A percentile compares a stretch with the other conserved stretches of the same genome.
phyloP scores from a whole-genome alignment of 2,888 invertebrate species.

The Mongoloraphidia duomilia region DNA sequence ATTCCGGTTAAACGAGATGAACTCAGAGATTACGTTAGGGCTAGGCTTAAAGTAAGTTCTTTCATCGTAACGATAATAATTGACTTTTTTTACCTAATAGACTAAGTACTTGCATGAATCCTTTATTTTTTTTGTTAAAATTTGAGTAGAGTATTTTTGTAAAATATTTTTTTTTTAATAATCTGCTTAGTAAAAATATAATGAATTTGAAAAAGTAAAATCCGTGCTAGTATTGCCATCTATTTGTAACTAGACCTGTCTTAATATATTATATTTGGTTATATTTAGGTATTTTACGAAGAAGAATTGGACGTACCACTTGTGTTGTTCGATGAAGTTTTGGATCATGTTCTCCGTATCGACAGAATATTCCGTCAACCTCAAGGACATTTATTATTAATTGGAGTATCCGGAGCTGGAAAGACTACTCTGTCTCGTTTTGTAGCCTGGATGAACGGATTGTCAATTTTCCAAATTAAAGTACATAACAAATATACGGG shows the following conservation, averaged over 20 bases:
- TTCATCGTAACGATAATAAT: background rate
- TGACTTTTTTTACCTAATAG: no score
- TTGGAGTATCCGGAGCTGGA: conserved; percentile 97
- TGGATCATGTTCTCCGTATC: conserved; percentile 96
- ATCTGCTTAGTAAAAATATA: no score
- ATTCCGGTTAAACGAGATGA: conserved; percentile 91
- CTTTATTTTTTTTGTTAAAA: no score
- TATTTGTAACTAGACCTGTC: background rate
- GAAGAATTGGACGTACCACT: conserved; percentile 97
- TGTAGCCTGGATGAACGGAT: conserved; percentile 99
- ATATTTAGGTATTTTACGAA: conserved; percentile 79
- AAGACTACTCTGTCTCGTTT: conserved; percentile 98
- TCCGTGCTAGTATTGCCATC: background rate
- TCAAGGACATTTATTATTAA: conserved; percentile 92
- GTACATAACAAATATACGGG: conserved; percentile 98
- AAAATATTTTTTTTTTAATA: no score
- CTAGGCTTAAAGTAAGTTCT: conserved; percentile 66
- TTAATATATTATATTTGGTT: no score
- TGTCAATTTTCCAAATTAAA: conserved; percentile 98
- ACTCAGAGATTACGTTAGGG: conserved; percentile 90
- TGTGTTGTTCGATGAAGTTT: conserved; percentile 97
- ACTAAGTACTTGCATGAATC: no score
- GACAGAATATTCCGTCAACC: conserved; percentile 99
- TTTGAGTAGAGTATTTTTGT: no score
- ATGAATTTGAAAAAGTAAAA: background rate